Base-by-base conservation (phyloP, 2,797 vertebrate genomes). In the Loriculus beryllinus region DNA sequence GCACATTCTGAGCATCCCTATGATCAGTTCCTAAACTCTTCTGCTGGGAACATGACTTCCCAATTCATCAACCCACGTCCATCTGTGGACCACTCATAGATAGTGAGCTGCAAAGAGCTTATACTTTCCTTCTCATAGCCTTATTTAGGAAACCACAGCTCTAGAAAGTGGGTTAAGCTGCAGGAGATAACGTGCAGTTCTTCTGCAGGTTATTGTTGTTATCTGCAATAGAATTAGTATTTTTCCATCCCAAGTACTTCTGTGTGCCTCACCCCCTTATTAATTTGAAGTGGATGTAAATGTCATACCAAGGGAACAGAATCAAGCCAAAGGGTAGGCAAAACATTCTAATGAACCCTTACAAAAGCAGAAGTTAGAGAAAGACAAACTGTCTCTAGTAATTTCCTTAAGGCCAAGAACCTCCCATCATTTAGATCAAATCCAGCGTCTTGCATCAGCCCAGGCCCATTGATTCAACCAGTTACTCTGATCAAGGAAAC, bases 261-360 rank as follows among this genome's bases (percentile, higher is more conserved):
- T 70, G 59, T 0, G 0, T 23, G 51, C 70, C 49, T 92, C 63
- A 54, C 51, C 29, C 94, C 47, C 83, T 71, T 57, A 60, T 69
- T 64, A 39, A 82, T 86, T 72, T 70, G 45, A 82, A 92, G 57
- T 29, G 21, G 49, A 88, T 69, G 75, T 62, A 93, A 89, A 91
- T 81, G 28, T 43, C 69, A 68, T 29, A 72, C 62, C 85, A 82
- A 79, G 82, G 85, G 87, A 97, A 35, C 49, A 93, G 92, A 86
- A 95, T 79, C n/a, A 79, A 88, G 85, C 91, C 91, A 40, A 93
- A 81, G 91, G 72, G 59, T 67, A 88, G 72, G 82, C 59, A 96
- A 93, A 90, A 82, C 77, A 72, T 70, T 91, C 84, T 83, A 82
- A 91, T 51, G 77, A 95, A 60, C 74, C 21, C 35, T 78, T 42